phyloP scores from a whole-genome alignment of 2,113 vertebrate genomes.

The Myrmecophaga tridactyla region DNA sequence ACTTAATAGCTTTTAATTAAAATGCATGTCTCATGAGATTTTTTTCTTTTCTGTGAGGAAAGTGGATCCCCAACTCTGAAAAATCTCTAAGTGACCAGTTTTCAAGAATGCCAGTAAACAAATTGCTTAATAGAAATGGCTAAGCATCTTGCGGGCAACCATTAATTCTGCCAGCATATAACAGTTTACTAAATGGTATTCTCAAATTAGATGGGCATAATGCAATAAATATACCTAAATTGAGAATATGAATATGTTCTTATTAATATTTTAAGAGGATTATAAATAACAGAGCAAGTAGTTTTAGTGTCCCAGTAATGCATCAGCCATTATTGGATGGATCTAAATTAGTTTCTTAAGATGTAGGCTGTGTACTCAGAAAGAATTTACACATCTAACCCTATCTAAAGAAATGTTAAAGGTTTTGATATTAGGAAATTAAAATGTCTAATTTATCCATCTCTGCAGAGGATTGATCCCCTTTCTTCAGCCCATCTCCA shows the following conservation, averaged over 20 bases:
- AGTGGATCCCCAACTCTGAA: constrained; percentile 23
- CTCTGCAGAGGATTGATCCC: neutral
- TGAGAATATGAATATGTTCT: constrained; percentile 25
- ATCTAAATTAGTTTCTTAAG: neutral
- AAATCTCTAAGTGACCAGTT: constrained; percentile 50
- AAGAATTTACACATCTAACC: neutral
- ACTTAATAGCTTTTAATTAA: constrained; percentile 67
- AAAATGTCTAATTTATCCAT: neutral
- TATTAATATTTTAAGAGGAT: constrained; percentile 16
- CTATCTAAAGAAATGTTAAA: neutral
- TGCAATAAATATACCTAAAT: neutral
- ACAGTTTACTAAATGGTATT: neutral
- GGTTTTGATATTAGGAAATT: neutral
- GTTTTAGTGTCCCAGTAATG: constrained; percentile 3
- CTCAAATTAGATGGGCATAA: neutral
- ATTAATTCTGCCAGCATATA: neutral
- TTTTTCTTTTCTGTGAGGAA: constrained; percentile 37
- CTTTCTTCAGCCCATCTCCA: neutral
- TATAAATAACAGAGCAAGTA: neutral
- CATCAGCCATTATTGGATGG: neutral
- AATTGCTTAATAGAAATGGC: constrained; percentile 28
- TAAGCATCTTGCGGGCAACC: neutral
- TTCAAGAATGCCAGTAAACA: constrained; percentile 15
- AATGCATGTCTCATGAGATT: constrained; percentile 17
- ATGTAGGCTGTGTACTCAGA: neutral